Evolutionary conservation across 2,797 vertebrate genomes (phyloP), one percentile per base, ranked within the genome.

Genomic region (Lepus oiostolus): DNA sequence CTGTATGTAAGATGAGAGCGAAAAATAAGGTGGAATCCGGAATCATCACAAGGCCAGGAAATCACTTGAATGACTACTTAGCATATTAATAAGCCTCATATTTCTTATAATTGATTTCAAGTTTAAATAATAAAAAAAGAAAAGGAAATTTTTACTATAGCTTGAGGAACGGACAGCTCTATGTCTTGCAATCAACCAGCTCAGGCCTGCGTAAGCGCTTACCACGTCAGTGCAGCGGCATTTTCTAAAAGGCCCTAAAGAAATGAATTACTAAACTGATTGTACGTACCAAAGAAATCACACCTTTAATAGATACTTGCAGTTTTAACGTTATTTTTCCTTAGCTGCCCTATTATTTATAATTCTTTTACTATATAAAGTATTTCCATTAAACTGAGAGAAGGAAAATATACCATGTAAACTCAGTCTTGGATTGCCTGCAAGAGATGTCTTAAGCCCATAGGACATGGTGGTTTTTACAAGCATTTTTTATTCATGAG

Each of bases 41-140:
- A 85, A 85, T 85, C 8, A 87, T 79, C 30, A 67, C 3, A 71
- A 75, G 70, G 58, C 91, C 30, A 88, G 50, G 90, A 80, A 86
- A 85, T 70, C 85, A 89, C n/a, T 88, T 85, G 80, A 50, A 84
- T 35, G 7, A 58, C 30, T 87, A 79, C 14, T 54, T 85, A 75
- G 21, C 14, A 58, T 84, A 42, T 70, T 74, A n/a, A 75, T 81
- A 65, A 89, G 63, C 19, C 58, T 77, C 77, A 50, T 38, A 72
- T 88, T 91, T 91, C 71, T 96, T 80, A 68, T 2, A 50, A 87
- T 75, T 90, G 91, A 74, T 95, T 91, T 94, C 60, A 93, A 60
- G 8, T 82, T 94, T 93, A 94, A 96, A 54, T 95, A 94, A 75
- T 75, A 67, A 72, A 74, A 87, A 54, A 28, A 11, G 38, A 71